Evolutionary conservation across 2,113 vertebrate species (phyloP), one percentile per base, ranked within the genome.

Genomic region (Lophochroa leadbeateri): DNA sequence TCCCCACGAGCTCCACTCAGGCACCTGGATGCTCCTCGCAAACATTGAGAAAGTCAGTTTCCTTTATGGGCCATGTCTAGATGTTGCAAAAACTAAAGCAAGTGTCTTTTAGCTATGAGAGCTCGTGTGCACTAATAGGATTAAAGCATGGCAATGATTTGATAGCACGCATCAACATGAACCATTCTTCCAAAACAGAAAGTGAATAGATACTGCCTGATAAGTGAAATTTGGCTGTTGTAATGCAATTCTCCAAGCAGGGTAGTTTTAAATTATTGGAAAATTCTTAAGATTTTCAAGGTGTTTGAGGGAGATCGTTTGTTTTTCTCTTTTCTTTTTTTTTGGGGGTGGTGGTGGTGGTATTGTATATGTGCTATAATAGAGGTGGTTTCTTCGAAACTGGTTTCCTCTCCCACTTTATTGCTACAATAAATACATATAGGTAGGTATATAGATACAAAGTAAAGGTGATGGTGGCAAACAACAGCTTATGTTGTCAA

Each of bases 311-410:
- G 3, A 0, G 4, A 16, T 17, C 0, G 2, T 5, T 43, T 43
- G 39, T 13, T 53, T 88, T 39, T 68, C 13, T 16, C 31, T n/a
- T 50, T 10, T 18, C 33, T 44, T 64, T 64, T 37, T 60, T 16
- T 10, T 6, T 4, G 10, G 17, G 3, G 4, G 1, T n/a, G 6
- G 10, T 2, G 5, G 2, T 4, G 28, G 4, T 7, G 21, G 2
- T 8, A 8, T 33, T 80, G 11, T n/a, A 44, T 57, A 31, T 13
- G 3, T 46, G 82, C 13, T 76, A 11, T 47, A 43, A 35, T 39
- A 33, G 25, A 78, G 25, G 37, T 46, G 33, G 6, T 24, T 92
- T 91, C 63, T 64, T 27, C 31, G 8, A 88, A 64, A 74, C 6
- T 81, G 29, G 0, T 75, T 81, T 92, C 24, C 7, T 70, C 14